Base-by-base conservation (phyloP, 2,113 vertebrate species). In the Octodon degus region DNA sequence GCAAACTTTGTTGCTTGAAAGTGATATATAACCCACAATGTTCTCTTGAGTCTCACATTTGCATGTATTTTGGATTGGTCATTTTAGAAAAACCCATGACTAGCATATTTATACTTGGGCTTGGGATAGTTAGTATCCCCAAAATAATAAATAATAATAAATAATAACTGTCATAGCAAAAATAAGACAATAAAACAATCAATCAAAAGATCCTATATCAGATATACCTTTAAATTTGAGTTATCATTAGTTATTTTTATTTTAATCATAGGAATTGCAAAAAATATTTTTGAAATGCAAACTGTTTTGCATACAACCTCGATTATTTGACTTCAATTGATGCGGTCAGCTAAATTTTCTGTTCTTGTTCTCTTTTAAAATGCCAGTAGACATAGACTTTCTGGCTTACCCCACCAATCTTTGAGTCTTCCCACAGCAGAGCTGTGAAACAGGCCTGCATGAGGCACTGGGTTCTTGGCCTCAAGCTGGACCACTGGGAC, bases 81-180 rank as follows among this genome's bases (percentile, higher is more conserved):
- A 11, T 77, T 85, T 79, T 68, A 76, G 72, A 92, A 82, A 65
- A 70, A 4, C 72, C 17, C 65, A 20, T 50, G 34, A 74, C 60
- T 92, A n/a, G n/a, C 43, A 43, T 65, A 43, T 58, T 94, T 37
- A 37, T 74, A 30, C 14, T 88, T 94, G 22, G 80, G 17, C 3
- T 65, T 70, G 24, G 1, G 14, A 74, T 37, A 67, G 1, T 30
- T 50, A 60, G 0, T 32, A 22, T 63, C 53, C n/a, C n/a, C n/a
- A n/a, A n/a, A n/a, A n/a, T n/a, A n/a, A n/a, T n/a, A n/a, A n/a
- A n/a, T n/a, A n/a, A n/a, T n/a, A n/a, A n/a, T 91, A 88, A 7
- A 81, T 94, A 55, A 72, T 93, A 67, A 92, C 68, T 1, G 37
- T 92, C 34, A 65, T 22, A 60, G 63, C 24, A 85, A 95, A 96